Conservation (phyloP, 1,140 invertebrate genomes). For the silkworm (Bombyx mori) region ASM3026992v2 NC_085125.1:890001-890500, state of each 20-base stretch:
- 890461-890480: slow-evolving; percentile 51
- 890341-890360: no score
- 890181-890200: no score
- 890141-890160: no score
- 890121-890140: no score
- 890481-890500: slow-evolving; percentile 48
- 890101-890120: no score
- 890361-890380: slow-evolving; percentile 4
- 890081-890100: no score
- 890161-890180: no score
- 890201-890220: no score
- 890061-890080: no score
- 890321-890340: slow-evolving; percentile 24
- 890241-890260: slow-evolving; percentile 27
- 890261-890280: slow-evolving; percentile 32
- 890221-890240: not conserved
- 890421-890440: slow-evolving; percentile 38
- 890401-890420: slow-evolving; percentile 14
- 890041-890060: no score
- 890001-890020: no score
- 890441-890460: slow-evolving; percentile 35
- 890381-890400: slow-evolving; percentile 20
- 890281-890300: slow-evolving; percentile 36
- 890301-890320: slow-evolving; percentile 22
- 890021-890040: no score